Base-by-base conservation (phyloP, 2,113 vertebrate species). In the Macrotis lagotis region DNA sequence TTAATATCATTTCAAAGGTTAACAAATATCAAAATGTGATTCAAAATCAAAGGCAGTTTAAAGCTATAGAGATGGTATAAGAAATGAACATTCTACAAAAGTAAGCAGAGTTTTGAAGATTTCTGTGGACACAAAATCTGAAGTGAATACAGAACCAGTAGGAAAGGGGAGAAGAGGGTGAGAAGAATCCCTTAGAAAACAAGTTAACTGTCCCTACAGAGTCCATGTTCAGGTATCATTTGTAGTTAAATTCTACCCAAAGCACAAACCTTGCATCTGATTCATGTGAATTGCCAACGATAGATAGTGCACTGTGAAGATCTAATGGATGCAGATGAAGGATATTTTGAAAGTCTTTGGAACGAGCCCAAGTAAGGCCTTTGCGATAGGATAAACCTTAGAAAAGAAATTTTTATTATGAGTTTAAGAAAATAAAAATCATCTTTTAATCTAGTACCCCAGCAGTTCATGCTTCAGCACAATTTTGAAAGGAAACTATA, bases 301-400 rank as follows among this genome's bases (percentile, higher is more conserved):
- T 95, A 44, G 98, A 97, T 12, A 99, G 89, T 0, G 99, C 98
- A 0, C 96, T 98, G 8, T 25, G 96, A 96, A 99, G 96, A 96
- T 99, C 99, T 94, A 99, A 97, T 0, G 99, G 99, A 88, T 74
- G 98, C 66, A 99, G 98, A 92, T 98, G 99, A 92, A 99, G 98
- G 2, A 98, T 97, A 89, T 99, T 98, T 89, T 99, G 98, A 44
- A 96, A 98, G 59, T 98, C 98, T 49, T 98, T 97, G 0, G 98
- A 98, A 96, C 98, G 98, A 93, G 96, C 98, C 99, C 99, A 99
- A 0, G 98, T 97, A 44, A 99, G 98, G 50, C 99, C 99, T 97
- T 99, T 99, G 50, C 99, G 99, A 97, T 99, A 99, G 0, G 99
- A 99, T 97, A 99, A 98, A 96, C 99, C 99, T 83, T 99, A 96